These are phyloP conservation scores for Ophion costatus DNA, from an alignment of 2,888 invertebrate genomes.

Conservation along the genomic window DNA sequence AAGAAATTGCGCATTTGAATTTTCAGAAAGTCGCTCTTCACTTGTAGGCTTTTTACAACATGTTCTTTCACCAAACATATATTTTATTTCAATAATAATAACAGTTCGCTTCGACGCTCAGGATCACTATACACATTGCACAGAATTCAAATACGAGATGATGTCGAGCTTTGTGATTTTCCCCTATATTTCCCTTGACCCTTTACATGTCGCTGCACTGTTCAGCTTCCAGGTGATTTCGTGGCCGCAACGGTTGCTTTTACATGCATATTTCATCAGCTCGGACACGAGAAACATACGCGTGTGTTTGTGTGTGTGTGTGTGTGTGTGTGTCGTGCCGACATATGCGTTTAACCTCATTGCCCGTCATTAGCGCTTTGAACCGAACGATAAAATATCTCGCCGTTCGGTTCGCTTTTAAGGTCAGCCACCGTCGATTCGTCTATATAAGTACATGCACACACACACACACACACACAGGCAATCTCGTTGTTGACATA, in stretches of 20 bases:
- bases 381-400: constrained; percentile 60
- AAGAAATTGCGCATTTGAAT: not conserved
- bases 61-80: not conserved
- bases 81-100: constrained; percentile 28
- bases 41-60: not conserved
- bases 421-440: constrained; percentile 15
- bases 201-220: constrained; percentile 13
- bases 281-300: not conserved
- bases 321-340: too few species aligned
- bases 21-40: not conserved
- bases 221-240: constrained; percentile 56
- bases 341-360: constrained; percentile 44
- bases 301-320: not conserved
- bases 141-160: constrained; percentile 46
- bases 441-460: not conserved
- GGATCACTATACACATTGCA: constrained; percentile 37
- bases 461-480: not conserved
- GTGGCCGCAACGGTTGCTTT: constrained; percentile 52
- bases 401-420: constrained; percentile 22
- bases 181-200: constrained; percentile 21
- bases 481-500: constrained; percentile 29
- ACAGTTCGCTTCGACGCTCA: constrained; percentile 16
- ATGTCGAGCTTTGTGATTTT: constrained; percentile 53
- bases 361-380: constrained; percentile 63
- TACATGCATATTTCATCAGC: constrained; percentile 59